Evolutionary conservation across 1,140 invertebrate genomes (phyloP).

Genomic region (Anthonomus grandis): DNA sequence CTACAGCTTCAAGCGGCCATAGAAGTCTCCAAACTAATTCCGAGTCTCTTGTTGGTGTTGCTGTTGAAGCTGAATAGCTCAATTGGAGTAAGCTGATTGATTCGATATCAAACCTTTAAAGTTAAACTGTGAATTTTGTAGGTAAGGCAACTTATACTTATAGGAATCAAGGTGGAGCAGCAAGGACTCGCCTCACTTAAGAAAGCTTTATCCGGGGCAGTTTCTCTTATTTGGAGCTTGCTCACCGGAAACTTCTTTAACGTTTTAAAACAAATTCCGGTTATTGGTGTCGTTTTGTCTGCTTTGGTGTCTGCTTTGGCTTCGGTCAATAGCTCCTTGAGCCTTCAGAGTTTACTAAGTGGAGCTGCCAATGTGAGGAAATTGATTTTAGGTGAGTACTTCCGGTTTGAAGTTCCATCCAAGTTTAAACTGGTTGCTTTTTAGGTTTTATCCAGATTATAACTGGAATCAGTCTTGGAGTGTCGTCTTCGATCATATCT

Average conservation of each 20-base stretch:
- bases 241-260: not conserved
- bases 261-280: not conserved
- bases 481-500: not conserved
- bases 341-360: not conserved
- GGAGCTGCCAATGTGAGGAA: not conserved
- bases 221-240: not conserved
- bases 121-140: not conserved
- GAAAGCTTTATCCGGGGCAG: not conserved
- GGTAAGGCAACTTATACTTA: not conserved
- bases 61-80: not conserved
- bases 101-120: not conserved
- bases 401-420: not conserved
- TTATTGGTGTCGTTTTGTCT: not conserved
- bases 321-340: too few relatives aligned
- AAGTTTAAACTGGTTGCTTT: not conserved
- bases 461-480: not conserved
- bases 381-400: not conserved
- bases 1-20: not conserved
- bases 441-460: not conserved
- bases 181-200: not conserved
- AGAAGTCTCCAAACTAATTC: not conserved
- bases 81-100: not conserved
- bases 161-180: conserved; percentile 1
- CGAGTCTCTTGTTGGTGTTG: not conserved
- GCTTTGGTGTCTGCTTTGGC: conserved; percentile 1